Conservation (phyloP, 92 coral and sea anemone genomes). For the Siderastrea siderea region DNA sequence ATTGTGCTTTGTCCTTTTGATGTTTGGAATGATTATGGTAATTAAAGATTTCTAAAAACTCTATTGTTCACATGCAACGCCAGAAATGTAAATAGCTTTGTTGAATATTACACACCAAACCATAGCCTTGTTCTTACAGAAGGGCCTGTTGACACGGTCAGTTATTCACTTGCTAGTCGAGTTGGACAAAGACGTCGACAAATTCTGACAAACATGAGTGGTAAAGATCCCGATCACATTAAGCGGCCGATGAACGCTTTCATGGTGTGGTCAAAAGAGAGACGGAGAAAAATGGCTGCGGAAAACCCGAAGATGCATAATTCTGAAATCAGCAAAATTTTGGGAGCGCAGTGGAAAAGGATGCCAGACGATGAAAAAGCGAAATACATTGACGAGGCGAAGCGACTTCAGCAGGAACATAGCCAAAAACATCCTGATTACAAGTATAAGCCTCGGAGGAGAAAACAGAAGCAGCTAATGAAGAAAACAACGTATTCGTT, state of each 20-base stretch:
- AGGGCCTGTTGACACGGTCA: slow-evolving; percentile 88
- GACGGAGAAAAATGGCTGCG: slow-evolving; percentile 85
- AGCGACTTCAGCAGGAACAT: slow-evolving; percentile 93
- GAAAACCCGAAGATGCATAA: slow-evolving; percentile 98
- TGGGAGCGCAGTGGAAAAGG: slow-evolving; percentile 91
- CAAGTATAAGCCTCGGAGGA: slow-evolving; percentile 95
- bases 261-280: slow-evolving; percentile 98
- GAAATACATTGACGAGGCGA: slow-evolving; percentile 92
- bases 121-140: slow-evolving; percentile 80
- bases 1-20: slow-evolving; percentile 89
- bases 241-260: slow-evolving; percentile 99
- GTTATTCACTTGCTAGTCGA: slow-evolving; percentile 62
- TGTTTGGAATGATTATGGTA: slow-evolving; percentile 99
- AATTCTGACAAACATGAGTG: slow-evolving; percentile 75
- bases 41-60: slow-evolving; percentile 98
- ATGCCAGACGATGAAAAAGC: slow-evolving; percentile 89
- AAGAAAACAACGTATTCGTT: slow-evolving; percentile 94
- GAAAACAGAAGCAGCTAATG: slow-evolving; percentile 94
- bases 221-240: slow-evolving; percentile 90
- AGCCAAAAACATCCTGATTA: slow-evolving; percentile 96
- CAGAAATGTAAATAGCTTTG: slow-evolving; percentile 99
- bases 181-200: slow-evolving; percentile 71
- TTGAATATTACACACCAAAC: slow-evolving; percentile 85
- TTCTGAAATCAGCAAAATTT: slow-evolving; percentile 96
- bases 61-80: slow-evolving; percentile 99